Evolutionary conservation across 2,113 vertebrate species (phyloP), one percentile per base, ranked within the genome.

Genomic region (Willisornis vidua): DNA sequence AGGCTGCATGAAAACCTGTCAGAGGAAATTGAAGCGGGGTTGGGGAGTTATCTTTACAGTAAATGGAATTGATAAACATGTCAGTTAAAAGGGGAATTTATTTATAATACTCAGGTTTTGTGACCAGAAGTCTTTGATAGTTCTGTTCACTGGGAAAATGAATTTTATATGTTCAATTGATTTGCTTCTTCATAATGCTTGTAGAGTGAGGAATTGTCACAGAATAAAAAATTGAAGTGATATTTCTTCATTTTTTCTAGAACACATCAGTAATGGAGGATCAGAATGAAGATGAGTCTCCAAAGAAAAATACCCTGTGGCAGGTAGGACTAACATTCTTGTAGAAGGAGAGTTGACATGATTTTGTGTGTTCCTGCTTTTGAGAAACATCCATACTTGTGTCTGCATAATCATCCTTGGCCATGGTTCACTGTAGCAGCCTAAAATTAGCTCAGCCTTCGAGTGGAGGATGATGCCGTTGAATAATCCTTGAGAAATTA

Each of bases 261-360:
- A 99, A 98, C 97, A 99, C 99, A 26, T 99, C 99, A 95, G 98
- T 98, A 97, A 99, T 99, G 99, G 99, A 99, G 97, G 99, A 99
- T 97, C 99, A 99, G 97, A 99, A 98, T 98, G 99, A 99, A 91
- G 99, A 99, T 97, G 98, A 99, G 97, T 99, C 99, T 97, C 99
- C 99, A 98, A 99, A 99, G 99, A 99, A 99, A 98, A 99, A 97
- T 97, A 99, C 99, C 91, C 98, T 99, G 96, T 98, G 99, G 98
- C 99, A 99, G 99, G 99, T 99, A 98, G 89, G 98, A 94, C 55
- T 81, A 37, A 59, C n/a, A 12, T 20, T 43, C 3, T 1, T 12
- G 13, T 26, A 26, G 49, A 66, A 51, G 28, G 71, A 61, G 51
- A 76, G 12, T 11, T 81, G 48, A 18, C 33, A 14, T 67, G 31